Evolutionary conservation across 2,113 vertebrate species (phyloP).

Genomic region (Panurus biarmicus): DNA sequence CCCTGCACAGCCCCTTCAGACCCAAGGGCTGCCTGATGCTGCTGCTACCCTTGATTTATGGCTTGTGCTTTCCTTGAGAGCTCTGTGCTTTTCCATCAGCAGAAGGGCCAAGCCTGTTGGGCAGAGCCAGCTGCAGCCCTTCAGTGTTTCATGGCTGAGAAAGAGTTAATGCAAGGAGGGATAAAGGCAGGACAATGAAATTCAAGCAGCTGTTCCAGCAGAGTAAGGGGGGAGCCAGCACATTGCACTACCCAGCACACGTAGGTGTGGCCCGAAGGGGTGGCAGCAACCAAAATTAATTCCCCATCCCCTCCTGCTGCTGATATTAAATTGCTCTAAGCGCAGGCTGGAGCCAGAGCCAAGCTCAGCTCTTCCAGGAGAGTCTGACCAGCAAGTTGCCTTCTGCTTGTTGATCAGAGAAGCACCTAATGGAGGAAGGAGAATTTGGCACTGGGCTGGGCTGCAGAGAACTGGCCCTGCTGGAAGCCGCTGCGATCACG

Average conservation of each 20-base stretch:
- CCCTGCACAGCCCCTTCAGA: background rate
- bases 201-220: background rate
- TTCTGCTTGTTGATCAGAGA: background rate
- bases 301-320: background rate
- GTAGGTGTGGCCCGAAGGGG: background rate
- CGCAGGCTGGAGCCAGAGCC: background rate
- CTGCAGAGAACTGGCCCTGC: background rate
- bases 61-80: background rate
- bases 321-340: background rate
- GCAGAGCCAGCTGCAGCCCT: background rate
- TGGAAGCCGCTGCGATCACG: background rate
- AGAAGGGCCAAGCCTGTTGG: background rate
- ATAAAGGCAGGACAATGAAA: background rate
- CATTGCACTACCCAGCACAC: background rate
- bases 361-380: background rate
- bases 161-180: background rate
- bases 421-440: background rate
- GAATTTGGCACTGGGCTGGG: background rate
- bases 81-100: background rate
- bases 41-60: background rate
- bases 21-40: background rate
- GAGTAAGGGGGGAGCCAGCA: background rate
- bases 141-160: background rate
- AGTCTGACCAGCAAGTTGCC: background rate
- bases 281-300: background rate